These are phyloP conservation scores for Elegia similella DNA, from an alignment of 2,888 invertebrate genomes.

Conservation along the genomic window DNA sequence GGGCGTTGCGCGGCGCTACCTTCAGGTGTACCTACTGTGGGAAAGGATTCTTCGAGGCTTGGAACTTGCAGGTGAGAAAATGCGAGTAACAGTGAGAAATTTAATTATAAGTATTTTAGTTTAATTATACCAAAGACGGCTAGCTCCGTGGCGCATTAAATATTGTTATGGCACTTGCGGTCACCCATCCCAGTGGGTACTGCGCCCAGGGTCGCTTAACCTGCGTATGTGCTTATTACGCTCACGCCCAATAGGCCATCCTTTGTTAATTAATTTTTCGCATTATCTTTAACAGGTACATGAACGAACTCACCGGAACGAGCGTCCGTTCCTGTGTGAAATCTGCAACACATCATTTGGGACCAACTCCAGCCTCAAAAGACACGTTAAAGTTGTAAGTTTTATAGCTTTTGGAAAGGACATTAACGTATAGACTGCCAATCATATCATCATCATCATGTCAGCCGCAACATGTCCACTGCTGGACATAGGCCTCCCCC, in stretches of 20 bases:
- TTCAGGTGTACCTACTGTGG: conserved; percentile 67
- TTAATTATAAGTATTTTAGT: too few species aligned
- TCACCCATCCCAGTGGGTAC: too few species aligned
- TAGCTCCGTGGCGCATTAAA: background rate
- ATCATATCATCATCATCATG: too few species aligned
- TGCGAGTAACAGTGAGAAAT: background rate
- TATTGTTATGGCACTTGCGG: too few species aligned
- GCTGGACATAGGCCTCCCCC: too few species aligned
- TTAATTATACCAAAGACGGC: too few species aligned
- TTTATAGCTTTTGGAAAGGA: background rate
- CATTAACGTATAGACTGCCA: too few species aligned
- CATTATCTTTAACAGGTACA: conserved; percentile 52
- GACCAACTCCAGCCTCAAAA: conserved; percentile 68
- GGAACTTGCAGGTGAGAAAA: conserved; percentile 53
- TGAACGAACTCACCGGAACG: conserved; percentile 69
- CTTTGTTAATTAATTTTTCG: too few species aligned
- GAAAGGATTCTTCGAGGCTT: conserved; percentile 67
- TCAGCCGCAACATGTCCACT: too few species aligned
- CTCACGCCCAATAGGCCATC: too few species aligned
- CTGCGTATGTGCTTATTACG: too few species aligned
- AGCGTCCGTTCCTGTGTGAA: conserved; percentile 61
- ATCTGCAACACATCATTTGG: conserved; percentile 67
- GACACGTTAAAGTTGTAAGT: conserved; percentile 72
- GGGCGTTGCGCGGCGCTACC: conserved; percentile 50
- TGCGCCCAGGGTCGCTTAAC: too few species aligned